Evolutionary conservation across 92 coral and sea anemone genomes (phyloP), one percentile per base, ranked within the genome.

Genomic region (Parazoanthus swiftii): DNA sequence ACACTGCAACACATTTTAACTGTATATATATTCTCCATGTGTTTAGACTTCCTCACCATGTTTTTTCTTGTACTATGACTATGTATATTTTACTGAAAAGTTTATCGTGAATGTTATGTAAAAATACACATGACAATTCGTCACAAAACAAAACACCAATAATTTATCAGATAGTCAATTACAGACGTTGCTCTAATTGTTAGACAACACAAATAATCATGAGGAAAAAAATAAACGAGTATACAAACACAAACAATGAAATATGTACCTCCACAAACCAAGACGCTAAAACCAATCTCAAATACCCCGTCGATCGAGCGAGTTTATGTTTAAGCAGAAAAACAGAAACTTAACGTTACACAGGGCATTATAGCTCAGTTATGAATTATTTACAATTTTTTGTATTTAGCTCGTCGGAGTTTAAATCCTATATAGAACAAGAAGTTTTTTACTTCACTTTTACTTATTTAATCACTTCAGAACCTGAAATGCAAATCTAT

Each of bases 341-440:
- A 29, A 71, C 42, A 20, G 8, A 82, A 68, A 43, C 68, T 84
- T 37, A 35, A 81, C 73, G 83, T 21, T 8, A 81, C 20, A 81
- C 18, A 67, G 21, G 13, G 42, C 33, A 44, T 43, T 66, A 70
- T 84, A 43, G 6, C 33, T 44, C 68, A 16, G 79, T 84, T 11
- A 84, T 84, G 67, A 84, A 84, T 84, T 84, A 84, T 84, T 84
- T 71, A 84, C 4, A 84, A 46, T 20, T 81, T 23, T 63, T 38
- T 46, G 87, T 76, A 3, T 84, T 70, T 33, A 23, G 76, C 16
- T 82, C 6, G 21, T 42, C 13, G 8, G 43, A 51, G n/a, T 83
- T 68, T 83, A 25, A 67, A 70, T 43, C 76, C 26, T 3, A n/a
- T n/a, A 43, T 25, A 25, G 44, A 16, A 42, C 15, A 3, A 9